Evolutionary conservation across 2,797 vertebrate genomes (phyloP).

Genomic region (Psittacula echo): DNA sequence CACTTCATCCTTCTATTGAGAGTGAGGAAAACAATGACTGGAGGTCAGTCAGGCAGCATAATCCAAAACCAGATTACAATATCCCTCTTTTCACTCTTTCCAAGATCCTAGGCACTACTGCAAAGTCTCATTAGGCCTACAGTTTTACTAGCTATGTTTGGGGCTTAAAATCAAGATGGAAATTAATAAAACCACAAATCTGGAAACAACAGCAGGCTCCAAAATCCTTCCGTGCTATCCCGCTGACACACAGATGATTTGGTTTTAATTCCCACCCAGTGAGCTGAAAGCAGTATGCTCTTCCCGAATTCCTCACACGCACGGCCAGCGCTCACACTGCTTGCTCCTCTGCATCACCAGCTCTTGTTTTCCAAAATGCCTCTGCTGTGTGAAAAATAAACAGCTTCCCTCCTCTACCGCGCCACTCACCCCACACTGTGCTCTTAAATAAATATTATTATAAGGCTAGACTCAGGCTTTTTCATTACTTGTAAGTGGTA

Average conservation of each 20-base stretch:
- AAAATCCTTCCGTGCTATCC: slow-evolving; percentile 4
- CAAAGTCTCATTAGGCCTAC: neutral
- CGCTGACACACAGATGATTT: slow-evolving; percentile 38
- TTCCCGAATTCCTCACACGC: neutral
- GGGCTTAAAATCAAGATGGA: slow-evolving; percentile 33
- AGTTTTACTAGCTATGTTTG: neutral
- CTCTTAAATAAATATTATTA: slow-evolving; percentile 58
- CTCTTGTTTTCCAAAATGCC: slow-evolving; percentile 48
- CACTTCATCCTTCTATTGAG: neutral
- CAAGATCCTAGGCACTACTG: neutral
- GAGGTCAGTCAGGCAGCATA: neutral
- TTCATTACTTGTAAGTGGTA: slow-evolving; percentile 11
- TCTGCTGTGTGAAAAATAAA: slow-evolving; percentile 62
- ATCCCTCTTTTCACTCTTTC: neutral
- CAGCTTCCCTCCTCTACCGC: slow-evolving; percentile 19
- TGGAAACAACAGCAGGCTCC: slow-evolving; percentile 37
- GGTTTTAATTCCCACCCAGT: slow-evolving; percentile 31
- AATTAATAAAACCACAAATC: slow-evolving; percentile 44
- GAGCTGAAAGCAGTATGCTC: neutral
- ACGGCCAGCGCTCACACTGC: neutral
- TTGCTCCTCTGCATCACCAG: neutral
- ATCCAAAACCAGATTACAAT: neutral
- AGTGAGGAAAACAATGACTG: neutral
- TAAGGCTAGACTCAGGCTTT: neutral
- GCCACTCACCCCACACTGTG: neutral